Base-by-base conservation (phyloP, 2,797 vertebrate species). In the Chiroxiphia lanceolata region DNA sequence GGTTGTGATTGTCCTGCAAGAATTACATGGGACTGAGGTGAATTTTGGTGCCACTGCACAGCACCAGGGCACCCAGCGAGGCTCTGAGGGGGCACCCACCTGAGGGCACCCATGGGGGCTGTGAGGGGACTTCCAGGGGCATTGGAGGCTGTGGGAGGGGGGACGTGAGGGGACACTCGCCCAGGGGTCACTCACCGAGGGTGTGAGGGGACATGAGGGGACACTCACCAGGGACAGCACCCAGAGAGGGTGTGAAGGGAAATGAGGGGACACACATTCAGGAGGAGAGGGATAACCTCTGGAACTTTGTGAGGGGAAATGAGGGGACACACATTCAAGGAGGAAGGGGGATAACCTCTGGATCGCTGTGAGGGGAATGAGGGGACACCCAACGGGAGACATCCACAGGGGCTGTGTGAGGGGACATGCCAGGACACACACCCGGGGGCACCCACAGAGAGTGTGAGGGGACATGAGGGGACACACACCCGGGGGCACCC, bases 101-200 rank as follows among this genome's bases (percentile, higher is more conserved):
- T 5, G 25, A 15, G 57, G 34, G 13, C 20, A 57, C 61, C 56
- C 38, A 26, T 0, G 6, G 83, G 25, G 12, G 18, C 11, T 1
- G 17, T 34, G 31, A 56, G 79, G 85, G 79, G 85, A 59, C 45
- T 31, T 13, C 67, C 27, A 50, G 60, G 56, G 51, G 33, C 44
- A 63, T 3, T 3, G 26, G 36, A 33, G 38, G 26, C 50, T 13
- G n/a, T 3, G 4, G 15, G 54, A 64, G 80, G n/a, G 36, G 20
- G 14, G 4, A n/a, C 1, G 0, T 2, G 34, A 84, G 56, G 87
- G 72, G 85, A 50, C 40, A 42, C 1, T 10, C 27, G 27, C 5
- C 1, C 2, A 3, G 17, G 23, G 47, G 54, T 2, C 9, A 34
- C 2, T 13, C 19, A 31, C 8, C 1, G 47, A 40, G 23, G 9